phyloP scores from a whole-genome alignment of 2,888 invertebrate species.

The Morinoia aosen region DNA sequence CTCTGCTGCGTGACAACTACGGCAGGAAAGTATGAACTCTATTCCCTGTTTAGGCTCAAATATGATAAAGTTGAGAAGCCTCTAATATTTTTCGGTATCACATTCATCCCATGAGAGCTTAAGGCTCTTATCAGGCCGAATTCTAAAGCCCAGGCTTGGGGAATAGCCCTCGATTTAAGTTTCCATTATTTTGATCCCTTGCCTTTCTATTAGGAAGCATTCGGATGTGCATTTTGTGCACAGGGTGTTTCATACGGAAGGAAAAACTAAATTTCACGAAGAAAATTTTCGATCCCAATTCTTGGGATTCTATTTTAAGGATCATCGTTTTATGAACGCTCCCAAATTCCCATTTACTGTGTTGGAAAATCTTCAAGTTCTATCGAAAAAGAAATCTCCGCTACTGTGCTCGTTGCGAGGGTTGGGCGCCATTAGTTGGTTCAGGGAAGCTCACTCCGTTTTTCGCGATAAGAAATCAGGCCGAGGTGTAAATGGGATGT shows the following conservation, averaged over 20 bases:
- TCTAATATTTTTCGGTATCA: conserved; percentile 54
- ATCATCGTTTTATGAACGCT: conserved; percentile 43
- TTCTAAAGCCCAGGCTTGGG: conserved; percentile 53
- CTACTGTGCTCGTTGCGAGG: conserved; percentile 47
- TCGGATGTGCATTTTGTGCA: conserved; percentile 1
- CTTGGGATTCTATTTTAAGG: conserved; percentile 7
- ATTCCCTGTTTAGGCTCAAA: conserved; percentile 42
- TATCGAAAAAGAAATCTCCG: conserved; percentile 42
- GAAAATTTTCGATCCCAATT: conserved; percentile 30
- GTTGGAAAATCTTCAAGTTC: conserved; percentile 44
- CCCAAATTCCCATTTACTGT: conserved; percentile 27
- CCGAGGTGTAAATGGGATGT: conserved; percentile 53
- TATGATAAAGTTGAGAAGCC: conserved; percentile 53
- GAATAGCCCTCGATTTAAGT: conserved; percentile 48
- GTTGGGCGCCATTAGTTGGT: conserved; percentile 52
- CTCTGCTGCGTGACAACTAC: conserved; percentile 28
- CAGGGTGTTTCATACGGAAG: neutral
- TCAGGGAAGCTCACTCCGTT: conserved; percentile 51
- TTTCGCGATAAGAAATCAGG: conserved; percentile 54
- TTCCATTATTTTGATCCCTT: conserved; percentile 42
- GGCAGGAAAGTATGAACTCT: conserved; percentile 29
- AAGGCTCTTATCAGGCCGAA: conserved; percentile 45
- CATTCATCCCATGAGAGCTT: conserved; percentile 50
- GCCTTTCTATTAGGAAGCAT: conserved; percentile 2
- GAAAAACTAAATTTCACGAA: neutral